Evolutionary conservation across 2,797 vertebrate species (phyloP), one percentile per base, ranked within the genome.

Genomic region (Gymnoscopelus braueri): DNA sequence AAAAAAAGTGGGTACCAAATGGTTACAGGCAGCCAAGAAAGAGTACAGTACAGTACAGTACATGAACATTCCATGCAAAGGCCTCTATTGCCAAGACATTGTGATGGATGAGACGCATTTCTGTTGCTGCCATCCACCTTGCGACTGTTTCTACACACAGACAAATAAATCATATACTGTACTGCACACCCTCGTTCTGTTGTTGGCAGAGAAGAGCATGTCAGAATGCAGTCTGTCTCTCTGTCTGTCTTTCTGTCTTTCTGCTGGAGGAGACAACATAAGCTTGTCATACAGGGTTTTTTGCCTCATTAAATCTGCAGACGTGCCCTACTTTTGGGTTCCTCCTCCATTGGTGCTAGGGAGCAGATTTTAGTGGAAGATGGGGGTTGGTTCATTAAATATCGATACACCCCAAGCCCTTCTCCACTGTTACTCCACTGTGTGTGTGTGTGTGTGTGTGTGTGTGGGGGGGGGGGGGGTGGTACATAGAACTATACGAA

Each of bases 221-320:
- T 80, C 75, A 67, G 69, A 81, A 75, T 35, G 58, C 54, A 82
- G 75, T 72, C 63, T 74, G 69, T 81, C 77, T 68, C 14, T n/a
- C 11, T 10, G 14, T n/a, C n/a, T 4, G 12, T 15, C n/a, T 51
- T 8, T 7, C 5, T 51, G 50, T 51, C 12, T 7, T 49, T 81
- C 64, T 74, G 82, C 79, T 86, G 76, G 75, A 90, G 80, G 75
- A 87, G 83, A 84, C 88, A 87, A 90, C 88, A 88, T 84, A 85
- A 86, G 88, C 88, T 87, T 80, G 83, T 88, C 85, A 84, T 80
- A 71, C 78, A 80, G 73, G 50, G 44, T 50, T 63, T 62, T 78
- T 87, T 89, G 88, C 87, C 86, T 92, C 90, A 91, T 91, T 93
- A 93, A 92, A 91, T 91, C 86, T 92, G 90, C 91, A 91, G 87